Conservation (phyloP, 2,797 vertebrate genomes). For the Cirrhinus mrigala region DNA sequence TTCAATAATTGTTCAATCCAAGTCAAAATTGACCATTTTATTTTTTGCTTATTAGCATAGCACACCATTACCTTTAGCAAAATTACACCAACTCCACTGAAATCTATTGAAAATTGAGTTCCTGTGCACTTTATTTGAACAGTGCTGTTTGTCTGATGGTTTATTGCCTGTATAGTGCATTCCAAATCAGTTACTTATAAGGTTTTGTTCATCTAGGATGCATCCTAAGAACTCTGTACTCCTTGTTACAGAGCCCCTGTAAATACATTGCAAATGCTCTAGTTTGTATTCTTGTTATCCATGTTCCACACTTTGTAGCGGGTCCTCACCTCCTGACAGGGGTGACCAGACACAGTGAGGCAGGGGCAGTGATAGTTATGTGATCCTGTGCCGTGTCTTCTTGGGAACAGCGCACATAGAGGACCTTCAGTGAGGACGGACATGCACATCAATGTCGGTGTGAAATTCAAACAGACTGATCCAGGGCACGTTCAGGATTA, state of each 20-base stretch:
- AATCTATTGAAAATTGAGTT: background rate
- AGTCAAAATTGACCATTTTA: background rate
- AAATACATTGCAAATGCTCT: background rate
- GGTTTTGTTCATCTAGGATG: background rate
- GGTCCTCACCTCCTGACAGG: background rate
- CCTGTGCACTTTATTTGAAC: background rate
- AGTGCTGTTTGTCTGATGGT: background rate
- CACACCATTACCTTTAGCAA: background rate
- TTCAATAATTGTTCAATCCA: no score
- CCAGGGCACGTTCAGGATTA: constrained; percentile 87
- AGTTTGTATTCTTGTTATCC: constrained; percentile 24
- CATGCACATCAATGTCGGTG: constrained; percentile 76
- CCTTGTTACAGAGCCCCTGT: background rate
- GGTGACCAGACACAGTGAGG: constrained; percentile 44
- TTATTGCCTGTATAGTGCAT: background rate
- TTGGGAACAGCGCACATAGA: constrained; percentile 72
- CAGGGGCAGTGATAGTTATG: constrained; percentile 55
- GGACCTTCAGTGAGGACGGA: constrained; percentile 72
- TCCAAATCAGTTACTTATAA: background rate
- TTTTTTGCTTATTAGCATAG: background rate
- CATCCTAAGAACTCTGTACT: background rate
- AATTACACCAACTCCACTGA: background rate
- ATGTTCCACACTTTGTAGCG: background rate
- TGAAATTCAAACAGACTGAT: constrained; percentile 89
- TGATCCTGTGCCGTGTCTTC: constrained; percentile 66